Evolutionary conservation across 2,888 invertebrate species (phyloP), one percentile per base, ranked within the genome.

Genomic region (Plutella xylostella): DNA sequence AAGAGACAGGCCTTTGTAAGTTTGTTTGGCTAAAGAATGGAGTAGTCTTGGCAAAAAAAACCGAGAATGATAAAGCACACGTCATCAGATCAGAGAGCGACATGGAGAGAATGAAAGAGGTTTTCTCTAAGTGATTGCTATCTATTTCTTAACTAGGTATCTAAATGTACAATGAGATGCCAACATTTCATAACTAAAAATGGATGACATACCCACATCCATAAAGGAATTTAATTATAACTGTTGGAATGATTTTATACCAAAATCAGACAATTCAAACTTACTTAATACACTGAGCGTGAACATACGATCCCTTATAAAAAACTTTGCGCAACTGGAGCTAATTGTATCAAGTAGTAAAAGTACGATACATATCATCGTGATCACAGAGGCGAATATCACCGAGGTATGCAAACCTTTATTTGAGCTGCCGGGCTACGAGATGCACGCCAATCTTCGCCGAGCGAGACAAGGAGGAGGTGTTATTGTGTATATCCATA

Each of bases 341-440:
- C 15, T 14, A n/a, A 33, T 33, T 15, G 14, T 33, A 15, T 14
- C 33, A 33, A 33, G 33, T 6, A 33, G 33, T 14, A 33, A n/a
- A n/a, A 14, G 15, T 14, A n/a, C 6, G 7, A 33, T 7, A 14
- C 33, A 33, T 15, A n/a, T 33, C 14, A 33, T 33, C 12, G 33
- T 33, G 7, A 33, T 33, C 33, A 33, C 3, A 9, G 14, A 33
- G 11, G n/a, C 28, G n/a, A 20, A 43, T 37, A 44, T 51, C 28
- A 28, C 28, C 28, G 11, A 12, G 28, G 11, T 28, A 28, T 28
- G n/a, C 9, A 28, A 28, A 12, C 28, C n/a, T n/a, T 28, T 28
- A 12, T 28, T 12, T 28, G 28, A 28, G 28, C 11, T 12, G 9
- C 28, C 28, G 28, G n/a, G 2, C n/a, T 9, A 28, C n/a, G 28